Conservation (phyloP, 2,113 vertebrate species). For the Limnothrissa miodon region DNA sequence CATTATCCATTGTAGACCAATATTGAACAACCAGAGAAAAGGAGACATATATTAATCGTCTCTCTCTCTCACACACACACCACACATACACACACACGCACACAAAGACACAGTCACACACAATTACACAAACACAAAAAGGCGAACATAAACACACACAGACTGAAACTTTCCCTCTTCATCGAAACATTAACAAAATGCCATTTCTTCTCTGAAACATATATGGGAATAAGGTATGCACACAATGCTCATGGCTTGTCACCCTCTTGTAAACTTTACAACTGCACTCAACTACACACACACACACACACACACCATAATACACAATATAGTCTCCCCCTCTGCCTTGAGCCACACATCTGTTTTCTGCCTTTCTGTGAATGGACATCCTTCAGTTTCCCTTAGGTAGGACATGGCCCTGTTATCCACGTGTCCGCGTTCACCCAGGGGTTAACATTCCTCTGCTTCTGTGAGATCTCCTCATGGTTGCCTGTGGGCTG, state of each 20-base stretch:
- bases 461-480: background rate
- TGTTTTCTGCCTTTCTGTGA: background rate
- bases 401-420: background rate
- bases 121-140: too few species aligned
- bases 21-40: background rate
- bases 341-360: background rate
- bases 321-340: background rate
- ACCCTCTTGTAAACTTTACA: too few species aligned
- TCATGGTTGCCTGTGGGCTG: background rate
- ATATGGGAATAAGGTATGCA: too few species aligned
- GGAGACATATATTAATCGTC: background rate
- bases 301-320: background rate
- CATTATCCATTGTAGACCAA: constrained; percentile 24
- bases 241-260: too few species aligned
- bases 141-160: too few species aligned
- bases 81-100: background rate
- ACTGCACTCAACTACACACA: background rate
- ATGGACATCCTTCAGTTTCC: background rate
- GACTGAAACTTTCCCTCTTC: background rate
- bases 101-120: constrained; percentile 5
- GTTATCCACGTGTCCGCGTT: background rate
- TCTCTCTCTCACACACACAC: too few species aligned
- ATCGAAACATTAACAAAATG: too few species aligned
- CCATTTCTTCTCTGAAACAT: too few species aligned
- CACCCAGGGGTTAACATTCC: background rate